Conservation (phyloP, 2,113 vertebrate species). For the Telmatochromis bifrenatus region DNA sequence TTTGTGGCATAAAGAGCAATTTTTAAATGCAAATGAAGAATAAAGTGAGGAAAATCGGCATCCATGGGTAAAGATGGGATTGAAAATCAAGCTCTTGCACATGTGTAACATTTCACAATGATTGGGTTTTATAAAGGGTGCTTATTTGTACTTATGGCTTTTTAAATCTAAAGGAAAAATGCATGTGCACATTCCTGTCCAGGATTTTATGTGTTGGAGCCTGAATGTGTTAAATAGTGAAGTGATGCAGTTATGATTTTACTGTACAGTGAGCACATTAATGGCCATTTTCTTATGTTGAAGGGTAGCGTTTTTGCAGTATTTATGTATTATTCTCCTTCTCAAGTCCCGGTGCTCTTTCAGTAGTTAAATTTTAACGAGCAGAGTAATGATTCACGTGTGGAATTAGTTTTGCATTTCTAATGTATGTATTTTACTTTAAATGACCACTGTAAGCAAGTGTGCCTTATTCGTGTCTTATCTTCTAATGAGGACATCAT, state of each 20-base stretch:
- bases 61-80: background rate
- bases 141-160: background rate
- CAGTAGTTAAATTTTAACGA: background rate
- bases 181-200: background rate
- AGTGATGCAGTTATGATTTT: background rate
- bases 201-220: background rate
- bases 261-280: background rate
- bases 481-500: constrained; percentile 36
- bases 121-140: background rate
- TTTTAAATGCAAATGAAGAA: background rate
- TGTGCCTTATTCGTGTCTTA: constrained; percentile 14
- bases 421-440: background rate
- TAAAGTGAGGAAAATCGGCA: background rate
- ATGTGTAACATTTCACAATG: background rate
- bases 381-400: background rate
- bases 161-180: background rate
- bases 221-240: background rate
- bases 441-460: background rate
- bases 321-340: background rate
- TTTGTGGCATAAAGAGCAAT: background rate
- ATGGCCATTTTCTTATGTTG: background rate
- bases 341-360: background rate
- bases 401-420: constrained; percentile 15
- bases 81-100: background rate
- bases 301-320: background rate